Percentiles rank a stretch among this genome's conserved stretches.
These are phyloP conservation scores for Epizoanthus rinbou DNA, from an alignment of 92 coral and sea anemone species.

Conservation along the genomic window DNA sequence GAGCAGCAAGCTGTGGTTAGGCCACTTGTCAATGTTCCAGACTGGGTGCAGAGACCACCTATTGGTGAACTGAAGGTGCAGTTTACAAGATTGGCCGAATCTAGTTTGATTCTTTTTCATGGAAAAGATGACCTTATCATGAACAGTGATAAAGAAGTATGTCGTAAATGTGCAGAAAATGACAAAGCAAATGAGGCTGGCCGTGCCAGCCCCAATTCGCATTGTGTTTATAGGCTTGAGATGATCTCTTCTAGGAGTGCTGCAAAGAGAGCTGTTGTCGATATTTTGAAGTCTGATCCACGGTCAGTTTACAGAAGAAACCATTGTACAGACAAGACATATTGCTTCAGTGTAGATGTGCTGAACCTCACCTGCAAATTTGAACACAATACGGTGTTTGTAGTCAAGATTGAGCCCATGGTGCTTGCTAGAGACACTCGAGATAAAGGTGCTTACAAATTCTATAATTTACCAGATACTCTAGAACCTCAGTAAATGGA, in stretches of 20 bases:
- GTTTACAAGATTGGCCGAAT: constrained; percentile 36
- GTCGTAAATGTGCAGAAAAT: constrained; percentile 27
- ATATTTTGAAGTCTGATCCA: constrained; percentile 65
- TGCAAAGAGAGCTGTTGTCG: constrained; percentile 51
- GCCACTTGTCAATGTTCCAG: constrained; percentile 40
- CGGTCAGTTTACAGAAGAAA: constrained; percentile 66
- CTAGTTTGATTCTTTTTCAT: constrained; percentile 58
- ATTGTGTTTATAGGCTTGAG: constrained; percentile 53
- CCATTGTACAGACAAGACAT: constrained; percentile 51
- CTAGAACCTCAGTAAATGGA: too few species aligned
- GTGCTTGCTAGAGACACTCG: background rate
- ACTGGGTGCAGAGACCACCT: constrained; percentile 63
- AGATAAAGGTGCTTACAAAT: background rate
- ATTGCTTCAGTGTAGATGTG: constrained; percentile 63
- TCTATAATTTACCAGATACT: too few species aligned
- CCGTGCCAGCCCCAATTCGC: background rate
- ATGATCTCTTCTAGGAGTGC: constrained; percentile 51
- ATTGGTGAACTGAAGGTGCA: constrained; percentile 44
- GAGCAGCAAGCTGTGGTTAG: background rate
- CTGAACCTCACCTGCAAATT: constrained; percentile 67
- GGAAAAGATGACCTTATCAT: constrained; percentile 35
- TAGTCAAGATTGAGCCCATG: constrained; percentile 55
- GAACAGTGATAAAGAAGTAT: constrained; percentile 2
- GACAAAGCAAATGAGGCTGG: background rate
- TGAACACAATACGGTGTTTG: constrained; percentile 43